phyloP scores from a whole-genome alignment of 2,113 vertebrate species.

The Rhagologus leucostigma region DNA sequence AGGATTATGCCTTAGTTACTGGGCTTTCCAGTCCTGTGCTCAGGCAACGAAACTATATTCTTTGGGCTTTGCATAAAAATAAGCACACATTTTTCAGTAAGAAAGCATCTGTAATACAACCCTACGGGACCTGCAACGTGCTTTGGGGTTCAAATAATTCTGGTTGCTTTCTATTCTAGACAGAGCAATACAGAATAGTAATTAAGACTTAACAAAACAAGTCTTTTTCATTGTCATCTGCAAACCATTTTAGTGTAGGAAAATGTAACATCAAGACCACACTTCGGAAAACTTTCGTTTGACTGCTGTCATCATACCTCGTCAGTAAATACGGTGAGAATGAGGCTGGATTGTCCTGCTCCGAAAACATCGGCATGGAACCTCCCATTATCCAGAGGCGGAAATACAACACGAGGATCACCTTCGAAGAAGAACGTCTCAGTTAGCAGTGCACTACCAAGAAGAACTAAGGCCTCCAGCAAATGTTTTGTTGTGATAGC shows the following conservation, averaged over 20 bases:
- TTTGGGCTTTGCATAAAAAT: not conserved
- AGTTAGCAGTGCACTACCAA: not conserved
- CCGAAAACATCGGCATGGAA: constrained; percentile 96
- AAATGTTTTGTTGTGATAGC: not conserved
- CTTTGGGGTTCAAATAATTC: not conserved
- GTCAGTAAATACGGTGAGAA: constrained; percentile 91
- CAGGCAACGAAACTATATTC: not conserved
- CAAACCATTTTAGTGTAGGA: not conserved
- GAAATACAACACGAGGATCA: constrained; percentile 82
- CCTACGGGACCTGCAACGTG: not conserved
- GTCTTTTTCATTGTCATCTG: not conserved
- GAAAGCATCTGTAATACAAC: not conserved
- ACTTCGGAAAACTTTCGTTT: not conserved
- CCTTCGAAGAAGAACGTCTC: constrained; percentile 69
- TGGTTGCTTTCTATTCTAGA: not conserved
- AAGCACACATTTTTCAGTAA: not conserved
- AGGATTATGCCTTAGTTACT: not conserved
- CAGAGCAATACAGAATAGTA: not conserved
- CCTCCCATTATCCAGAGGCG: constrained; percentile 96
- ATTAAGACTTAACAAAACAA: not conserved
- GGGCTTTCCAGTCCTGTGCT: not conserved
- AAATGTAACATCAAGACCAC: not conserved
- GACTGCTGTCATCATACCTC: constrained; percentile 72
- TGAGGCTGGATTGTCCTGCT: constrained; percentile 97
- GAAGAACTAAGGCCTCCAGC: not conserved